These are phyloP conservation scores for Carduelis carduelis DNA, from an alignment of 2,797 vertebrate genomes.

Conservation along the genomic window DNA sequence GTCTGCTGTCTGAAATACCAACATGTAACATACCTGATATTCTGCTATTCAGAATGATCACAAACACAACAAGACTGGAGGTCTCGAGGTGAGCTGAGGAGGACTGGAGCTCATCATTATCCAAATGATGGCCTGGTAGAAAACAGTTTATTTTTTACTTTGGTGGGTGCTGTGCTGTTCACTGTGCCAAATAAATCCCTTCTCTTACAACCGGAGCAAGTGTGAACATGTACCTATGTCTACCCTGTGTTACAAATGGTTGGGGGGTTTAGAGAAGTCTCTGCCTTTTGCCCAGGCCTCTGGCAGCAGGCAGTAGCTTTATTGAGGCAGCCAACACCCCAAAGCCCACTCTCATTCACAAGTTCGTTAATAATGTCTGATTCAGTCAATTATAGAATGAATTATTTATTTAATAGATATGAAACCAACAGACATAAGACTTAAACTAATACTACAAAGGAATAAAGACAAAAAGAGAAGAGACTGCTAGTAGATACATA, in stretches of 20 bases:
- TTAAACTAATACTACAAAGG: neutral
- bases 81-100: neutral
- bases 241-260: neutral
- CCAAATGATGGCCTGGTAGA: neutral
- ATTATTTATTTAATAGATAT: neutral
- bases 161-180: neutral
- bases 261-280: neutral
- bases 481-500: neutral
- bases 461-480: neutral
- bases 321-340: neutral
- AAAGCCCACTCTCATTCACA: neutral
- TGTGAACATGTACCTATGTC: neutral
- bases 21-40: neutral
- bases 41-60: neutral
- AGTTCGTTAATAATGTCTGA: neutral
- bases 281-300: neutral
- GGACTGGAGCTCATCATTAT: neutral
- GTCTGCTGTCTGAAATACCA: neutral
- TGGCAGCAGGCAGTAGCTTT: neutral
- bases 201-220: neutral
- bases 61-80: neutral
- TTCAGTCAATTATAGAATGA: neutral
- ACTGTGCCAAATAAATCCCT: neutral
- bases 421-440: neutral
- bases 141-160: neutral